Conservation (phyloP, 1,140 invertebrate genomes). For the Copidosoma floridanum region DNA sequence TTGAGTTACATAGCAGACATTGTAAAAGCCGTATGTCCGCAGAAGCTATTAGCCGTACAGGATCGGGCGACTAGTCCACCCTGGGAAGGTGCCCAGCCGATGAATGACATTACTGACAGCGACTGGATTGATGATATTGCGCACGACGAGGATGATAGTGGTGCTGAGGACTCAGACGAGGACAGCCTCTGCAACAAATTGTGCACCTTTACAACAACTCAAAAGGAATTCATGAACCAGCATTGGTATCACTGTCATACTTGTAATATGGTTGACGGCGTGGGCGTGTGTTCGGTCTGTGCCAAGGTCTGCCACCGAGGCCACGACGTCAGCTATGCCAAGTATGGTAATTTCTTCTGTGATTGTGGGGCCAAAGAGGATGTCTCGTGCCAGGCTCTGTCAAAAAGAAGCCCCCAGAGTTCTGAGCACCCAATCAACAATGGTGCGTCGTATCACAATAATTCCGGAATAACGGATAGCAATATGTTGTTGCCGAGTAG, state of each 20-base stretch:
- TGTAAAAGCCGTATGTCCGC: conserved; percentile 62
- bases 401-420: conserved; percentile 67
- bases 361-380: conserved; percentile 97
- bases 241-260: conserved; percentile 98
- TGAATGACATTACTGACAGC: conserved; percentile 70
- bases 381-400: conserved; percentile 71
- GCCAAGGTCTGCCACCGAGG: conserved; percentile 94
- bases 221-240: conserved; percentile 98
- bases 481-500: conserved; percentile 61
- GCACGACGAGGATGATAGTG: conserved; percentile 88
- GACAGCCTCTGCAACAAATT: conserved; percentile 91
- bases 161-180: conserved; percentile 92
- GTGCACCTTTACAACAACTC: conserved; percentile 95
- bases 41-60: conserved; percentile 48
- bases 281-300: conserved; percentile 96
- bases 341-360: conserved; percentile 98
- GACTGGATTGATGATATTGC: conserved; percentile 81
- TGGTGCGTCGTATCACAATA: conserved; percentile 32
- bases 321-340: conserved; percentile 96
- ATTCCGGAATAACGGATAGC: conserved; percentile 35
- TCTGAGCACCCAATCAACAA: conserved; percentile 51
- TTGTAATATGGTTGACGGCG: conserved; percentile 96
- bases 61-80: conserved; percentile 69
- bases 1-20: conserved; percentile 74
- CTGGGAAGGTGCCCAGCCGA: conserved; percentile 75